phyloP scores from a whole-genome alignment of 2,113 vertebrate genomes.

The Bungarus multicinctus region DNA sequence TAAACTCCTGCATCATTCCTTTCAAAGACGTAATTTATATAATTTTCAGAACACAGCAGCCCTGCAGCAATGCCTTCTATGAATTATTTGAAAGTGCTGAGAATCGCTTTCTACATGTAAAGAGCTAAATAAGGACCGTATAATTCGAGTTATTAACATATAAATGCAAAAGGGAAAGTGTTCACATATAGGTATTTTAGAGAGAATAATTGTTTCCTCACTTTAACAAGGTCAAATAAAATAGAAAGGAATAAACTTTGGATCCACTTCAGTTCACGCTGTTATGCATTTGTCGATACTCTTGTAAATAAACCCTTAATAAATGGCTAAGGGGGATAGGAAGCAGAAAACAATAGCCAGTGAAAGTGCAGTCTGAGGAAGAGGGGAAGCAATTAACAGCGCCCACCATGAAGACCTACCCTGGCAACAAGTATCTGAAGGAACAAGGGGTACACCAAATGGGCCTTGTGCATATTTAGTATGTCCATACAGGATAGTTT shows the following conservation, averaged over 20 bases:
- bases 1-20: constrained; percentile 22
- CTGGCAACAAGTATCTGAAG: neutral
- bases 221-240: constrained; percentile 43
- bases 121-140: constrained; percentile 45
- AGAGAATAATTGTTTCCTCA: constrained; percentile 49
- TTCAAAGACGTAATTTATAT: constrained; percentile 48
- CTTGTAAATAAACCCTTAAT: constrained; percentile 50
- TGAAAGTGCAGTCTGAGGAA: neutral
- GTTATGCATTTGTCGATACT: constrained; percentile 51
- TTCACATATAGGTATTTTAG: constrained; percentile 29
- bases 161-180: constrained; percentile 34
- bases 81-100: constrained; percentile 62
- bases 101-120: constrained; percentile 53
- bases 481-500: neutral
- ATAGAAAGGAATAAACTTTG: constrained; percentile 38
- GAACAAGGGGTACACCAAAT: neutral
- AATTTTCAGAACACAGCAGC: constrained; percentile 49
- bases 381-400: constrained; percentile 25
- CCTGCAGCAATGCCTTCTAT: constrained; percentile 47
- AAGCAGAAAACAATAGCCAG: constrained; percentile 30
- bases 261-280: constrained; percentile 30
- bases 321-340: neutral
- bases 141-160: constrained; percentile 45
- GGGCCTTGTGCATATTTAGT: neutral
- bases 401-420: constrained; percentile 10